Conservation (phyloP, 2,113 vertebrate genomes). For the Tyto alba region DNA sequence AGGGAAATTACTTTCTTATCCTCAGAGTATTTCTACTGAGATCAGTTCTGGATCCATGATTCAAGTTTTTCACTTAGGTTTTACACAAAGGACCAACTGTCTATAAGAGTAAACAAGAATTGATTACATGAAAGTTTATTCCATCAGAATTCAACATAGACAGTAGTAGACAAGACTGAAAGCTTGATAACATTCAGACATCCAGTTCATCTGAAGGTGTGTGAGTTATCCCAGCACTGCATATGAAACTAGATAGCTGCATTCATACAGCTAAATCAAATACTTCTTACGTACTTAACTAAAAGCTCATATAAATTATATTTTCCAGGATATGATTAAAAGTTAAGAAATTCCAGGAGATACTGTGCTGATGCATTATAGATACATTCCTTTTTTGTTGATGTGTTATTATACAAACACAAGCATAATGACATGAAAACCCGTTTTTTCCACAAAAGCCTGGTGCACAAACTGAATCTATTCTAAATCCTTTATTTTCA, state of each 20-base stretch:
- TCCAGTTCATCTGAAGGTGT: not conserved
- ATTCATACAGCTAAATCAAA: not conserved
- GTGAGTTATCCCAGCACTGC: not conserved
- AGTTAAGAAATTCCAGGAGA: not conserved
- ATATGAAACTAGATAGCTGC: not conserved
- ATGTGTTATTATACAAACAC: fast-evolving
- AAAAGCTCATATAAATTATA: not conserved
- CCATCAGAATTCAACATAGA: not conserved
- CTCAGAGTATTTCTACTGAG: not conserved
- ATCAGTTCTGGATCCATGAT: not conserved
- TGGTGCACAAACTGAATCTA: not conserved
- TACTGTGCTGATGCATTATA: not conserved
- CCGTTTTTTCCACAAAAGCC: not conserved
- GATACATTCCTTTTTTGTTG: not conserved
- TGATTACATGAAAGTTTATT: not conserved
- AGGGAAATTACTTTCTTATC: not conserved
- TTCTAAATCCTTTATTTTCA: not conserved
- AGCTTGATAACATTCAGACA: fast-evolving
- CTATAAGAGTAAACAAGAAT: not conserved
- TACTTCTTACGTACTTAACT: not conserved
- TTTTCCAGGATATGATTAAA: not conserved
- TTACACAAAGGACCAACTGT: not conserved
- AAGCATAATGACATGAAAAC: not conserved
- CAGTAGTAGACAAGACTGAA: not conserved
- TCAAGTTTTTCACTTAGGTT: not conserved